Percentiles rank a stretch among this genome's conserved stretches.
phyloP scores from a whole-genome alignment of 2,888 invertebrate genomes.

The Macaria notata region DNA sequence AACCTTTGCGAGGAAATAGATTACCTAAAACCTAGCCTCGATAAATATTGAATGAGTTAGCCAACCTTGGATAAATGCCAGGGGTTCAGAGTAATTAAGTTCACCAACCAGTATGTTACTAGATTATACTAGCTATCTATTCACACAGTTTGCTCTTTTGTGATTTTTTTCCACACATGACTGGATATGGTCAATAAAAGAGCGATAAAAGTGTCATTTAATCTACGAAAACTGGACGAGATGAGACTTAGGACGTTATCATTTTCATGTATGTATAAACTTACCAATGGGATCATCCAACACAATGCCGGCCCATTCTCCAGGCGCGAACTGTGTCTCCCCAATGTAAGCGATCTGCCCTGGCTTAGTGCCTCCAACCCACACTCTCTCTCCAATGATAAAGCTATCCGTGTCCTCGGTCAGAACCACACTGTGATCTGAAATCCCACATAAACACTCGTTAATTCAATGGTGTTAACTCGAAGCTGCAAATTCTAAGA shows the following conservation, averaged over 20 bases:
- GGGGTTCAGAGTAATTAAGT: conserved; percentile 5
- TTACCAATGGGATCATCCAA: conserved; percentile 96
- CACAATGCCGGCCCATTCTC: conserved; percentile 99
- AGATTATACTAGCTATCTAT: no score
- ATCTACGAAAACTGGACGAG: no score
- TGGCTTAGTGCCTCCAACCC: conserved; percentile 95
- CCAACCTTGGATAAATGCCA: conserved; percentile 14
- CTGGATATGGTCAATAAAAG: no score
- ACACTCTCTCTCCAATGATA: conserved; percentile 96
- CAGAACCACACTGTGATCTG: conserved; percentile 92
- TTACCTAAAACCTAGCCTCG: conserved; percentile 9
- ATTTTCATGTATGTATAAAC: conserved; percentile 25
- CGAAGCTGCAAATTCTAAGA: no score
- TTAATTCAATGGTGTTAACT: not conserved
- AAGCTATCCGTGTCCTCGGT: conserved; percentile 97
- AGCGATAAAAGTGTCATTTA: no score
- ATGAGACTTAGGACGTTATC: no score
- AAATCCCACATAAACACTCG: conserved; percentile 41
- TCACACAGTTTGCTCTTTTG: no score
- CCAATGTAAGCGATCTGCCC: conserved; percentile 97
- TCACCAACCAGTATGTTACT: not conserved
- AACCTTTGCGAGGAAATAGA: conserved; percentile 13
- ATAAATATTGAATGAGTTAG: conserved; percentile 18
- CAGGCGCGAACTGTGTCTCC: conserved; percentile 97
- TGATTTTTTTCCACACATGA: no score